Conservation (phyloP, 2,888 invertebrate species). For the Cactoblastis cactorum region DNA sequence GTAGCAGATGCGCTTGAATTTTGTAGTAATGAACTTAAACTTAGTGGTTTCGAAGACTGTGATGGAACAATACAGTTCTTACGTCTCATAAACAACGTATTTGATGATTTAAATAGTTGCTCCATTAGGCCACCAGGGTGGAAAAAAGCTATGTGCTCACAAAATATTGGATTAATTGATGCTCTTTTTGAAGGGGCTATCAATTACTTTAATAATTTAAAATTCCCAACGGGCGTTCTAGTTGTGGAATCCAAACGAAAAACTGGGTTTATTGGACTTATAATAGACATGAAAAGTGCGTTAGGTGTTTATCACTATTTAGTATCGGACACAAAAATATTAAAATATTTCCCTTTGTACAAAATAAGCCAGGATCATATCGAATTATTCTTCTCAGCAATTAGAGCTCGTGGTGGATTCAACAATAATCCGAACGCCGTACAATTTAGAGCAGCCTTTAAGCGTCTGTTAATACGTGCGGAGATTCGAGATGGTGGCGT, state of each 20-base stretch:
- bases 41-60: neutral
- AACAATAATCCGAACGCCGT: slow-evolving; percentile 26
- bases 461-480: slow-evolving; percentile 16
- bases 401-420: slow-evolving; percentile 21
- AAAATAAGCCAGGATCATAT: slow-evolving; percentile 22
- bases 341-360: slow-evolving; percentile 16
- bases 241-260: slow-evolving; percentile 20
- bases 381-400: slow-evolving; percentile 21
- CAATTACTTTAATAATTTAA: neutral
- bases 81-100: slow-evolving; percentile 18
- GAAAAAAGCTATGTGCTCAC: slow-evolving; percentile 23
- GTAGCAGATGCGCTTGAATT: slow-evolving; percentile 2
- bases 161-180: slow-evolving; percentile 19
- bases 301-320: slow-evolving; percentile 16
- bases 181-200: slow-evolving; percentile 5
- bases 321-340: slow-evolving; percentile 6
- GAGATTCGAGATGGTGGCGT: slow-evolving; percentile 20
- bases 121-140: slow-evolving; percentile 21
- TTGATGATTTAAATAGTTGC: slow-evolving; percentile 22
- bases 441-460: slow-evolving; percentile 21
- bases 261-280: slow-evolving; percentile 25
- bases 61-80: slow-evolving; percentile 21
- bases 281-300: slow-evolving; percentile 23
- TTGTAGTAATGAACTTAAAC: neutral
- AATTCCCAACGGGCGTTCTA: neutral